Evolutionary conservation across 2,888 invertebrate species (phyloP).

Genomic region (Acanthopleura granulata): DNA sequence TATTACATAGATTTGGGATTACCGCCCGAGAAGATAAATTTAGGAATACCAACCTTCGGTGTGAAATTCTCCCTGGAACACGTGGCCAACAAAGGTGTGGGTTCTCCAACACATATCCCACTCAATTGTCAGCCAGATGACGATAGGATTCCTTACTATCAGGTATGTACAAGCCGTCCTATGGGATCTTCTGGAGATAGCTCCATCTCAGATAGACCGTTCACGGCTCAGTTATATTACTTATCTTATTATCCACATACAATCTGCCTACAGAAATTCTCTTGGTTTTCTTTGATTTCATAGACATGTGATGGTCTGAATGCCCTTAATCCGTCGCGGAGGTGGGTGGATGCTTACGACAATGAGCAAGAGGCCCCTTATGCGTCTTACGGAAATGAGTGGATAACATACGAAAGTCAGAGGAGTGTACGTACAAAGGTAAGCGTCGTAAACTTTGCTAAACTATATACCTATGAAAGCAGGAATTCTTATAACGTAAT

Average conservation of each 20-base stretch:
- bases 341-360: neutral
- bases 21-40: neutral
- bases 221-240: no score
- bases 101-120: neutral
- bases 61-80: neutral
- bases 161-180: neutral
- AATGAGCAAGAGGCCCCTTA: neutral
- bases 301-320: neutral
- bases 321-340: neutral
- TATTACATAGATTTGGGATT: neutral
- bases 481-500: no score
- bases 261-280: no score
- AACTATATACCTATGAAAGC: no score
- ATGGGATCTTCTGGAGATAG: no score
- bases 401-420: neutral
- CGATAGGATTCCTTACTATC: neutral
- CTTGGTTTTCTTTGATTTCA: no score
- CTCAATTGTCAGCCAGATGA: neutral
- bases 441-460: neutral
- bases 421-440: neutral
- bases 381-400: neutral
- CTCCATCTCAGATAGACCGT: no score
- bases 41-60: constrained; percentile 6
- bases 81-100: neutral
- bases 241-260: no score